Base-by-base conservation (phyloP, 1,140 invertebrate species). In the Tetramorium simillimum region DNA sequence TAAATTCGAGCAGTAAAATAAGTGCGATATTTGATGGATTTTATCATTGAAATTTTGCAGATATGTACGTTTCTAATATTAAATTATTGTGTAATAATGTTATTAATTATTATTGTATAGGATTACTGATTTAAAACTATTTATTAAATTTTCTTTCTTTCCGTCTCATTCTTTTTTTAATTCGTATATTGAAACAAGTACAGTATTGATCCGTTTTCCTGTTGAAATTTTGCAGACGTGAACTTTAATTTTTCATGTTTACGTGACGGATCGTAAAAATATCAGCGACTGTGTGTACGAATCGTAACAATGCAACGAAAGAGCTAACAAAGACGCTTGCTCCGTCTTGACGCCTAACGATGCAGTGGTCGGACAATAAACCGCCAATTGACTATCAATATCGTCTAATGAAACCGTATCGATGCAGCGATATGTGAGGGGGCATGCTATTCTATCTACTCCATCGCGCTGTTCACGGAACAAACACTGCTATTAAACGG, bases 321-420 rank as follows among this genome's bases (percentile, higher is more conserved):
- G n/a, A 81, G 40, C 62, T 14, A 12, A 21, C 14, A 63, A 51
- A 84, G 40, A 62, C 7, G 53, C 6, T 75, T 40, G 16, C 12
- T 63, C 18, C 56, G 53, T 85, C 73, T 65, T 85, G 60, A 10
- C 28, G n/a, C 0, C 43, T 0, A 37, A 53, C 33, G 33, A 65
- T 76, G 18, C 46, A 78, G 21, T 18, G 5, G 62, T 53, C 46
- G n/a, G 60, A 78, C 58, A 78, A 86, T 70, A 56, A 86, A 70
- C 65, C n/a, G 56, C 56, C 85, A 86, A 86, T 86, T 86, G 76
- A 58, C 77, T 81, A 70, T 70, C 63, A 86, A 86, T 86, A 81
- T 82, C 51, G 43, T 49, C 43, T 86, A 86, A 86, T 86, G 65
- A 80, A 86, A 62, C 65, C 46, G 46, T 70, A 86, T 81, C 77